Conservation (phyloP, 2,888 invertebrate species). For the Rhagium mordax region DNA sequence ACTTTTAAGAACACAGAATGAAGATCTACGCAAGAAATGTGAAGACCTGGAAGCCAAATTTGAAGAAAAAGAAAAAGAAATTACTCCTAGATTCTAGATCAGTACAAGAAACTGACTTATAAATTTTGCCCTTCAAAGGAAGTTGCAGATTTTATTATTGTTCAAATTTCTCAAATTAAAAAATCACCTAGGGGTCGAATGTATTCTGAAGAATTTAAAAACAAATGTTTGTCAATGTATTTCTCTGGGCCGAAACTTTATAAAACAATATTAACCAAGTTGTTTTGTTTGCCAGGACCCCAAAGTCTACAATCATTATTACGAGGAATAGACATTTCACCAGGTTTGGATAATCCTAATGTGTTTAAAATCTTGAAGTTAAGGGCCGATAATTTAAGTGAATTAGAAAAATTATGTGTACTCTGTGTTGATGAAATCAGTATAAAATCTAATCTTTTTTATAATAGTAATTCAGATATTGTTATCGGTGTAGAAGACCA, state of each 20-base stretch:
- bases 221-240: slow-evolving; percentile 13
- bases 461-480: neutral
- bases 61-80: neutral
- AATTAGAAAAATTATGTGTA: slow-evolving; percentile 15
- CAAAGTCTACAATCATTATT: neutral
- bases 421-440: neutral
- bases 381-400: neutral
- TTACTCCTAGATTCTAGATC: neutral
- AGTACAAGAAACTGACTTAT: neutral
- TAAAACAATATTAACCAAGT: slow-evolving; percentile 13
- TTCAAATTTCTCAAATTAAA: neutral
- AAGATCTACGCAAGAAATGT: neutral
- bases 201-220: slow-evolving; percentile 7
- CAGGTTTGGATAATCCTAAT: slow-evolving; percentile 17
- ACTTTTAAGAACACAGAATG: neutral
- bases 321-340: slow-evolving; percentile 12
- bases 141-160: slow-evolving; percentile 23
- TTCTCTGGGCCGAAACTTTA: slow-evolving; percentile 19
- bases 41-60: neutral
- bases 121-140: neutral
- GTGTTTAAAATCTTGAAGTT: slow-evolving; percentile 9
- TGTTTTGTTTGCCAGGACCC: slow-evolving; percentile 17
- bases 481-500: neutral
- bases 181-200: slow-evolving; percentile 16
- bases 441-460: neutral